These are phyloP conservation scores for Syngnathus floridae DNA, from an alignment of 2,113 vertebrate genomes.

Conservation along the genomic window DNA sequence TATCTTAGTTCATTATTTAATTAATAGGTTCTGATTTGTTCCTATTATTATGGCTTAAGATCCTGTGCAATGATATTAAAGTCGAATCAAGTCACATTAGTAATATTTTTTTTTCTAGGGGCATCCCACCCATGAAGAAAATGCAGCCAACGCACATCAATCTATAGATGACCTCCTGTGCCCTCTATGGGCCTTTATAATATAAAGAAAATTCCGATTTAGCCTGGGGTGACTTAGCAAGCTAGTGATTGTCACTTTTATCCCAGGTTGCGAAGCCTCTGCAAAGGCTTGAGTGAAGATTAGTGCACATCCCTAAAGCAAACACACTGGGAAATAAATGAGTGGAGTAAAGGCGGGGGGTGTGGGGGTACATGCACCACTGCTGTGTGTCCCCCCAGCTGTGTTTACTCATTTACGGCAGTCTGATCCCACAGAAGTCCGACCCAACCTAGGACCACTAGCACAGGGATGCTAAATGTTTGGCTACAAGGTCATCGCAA, in stretches of 20 bases:
- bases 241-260: slow-evolving; percentile 43
- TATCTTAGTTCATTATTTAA: neutral
- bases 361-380: slow-evolving; percentile 7
- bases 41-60: neutral
- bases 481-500: neutral
- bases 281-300: slow-evolving; percentile 55
- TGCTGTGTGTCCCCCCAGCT: slow-evolving; percentile 19
- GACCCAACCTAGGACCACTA: slow-evolving; percentile 9
- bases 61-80: neutral
- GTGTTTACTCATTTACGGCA: slow-evolving; percentile 66
- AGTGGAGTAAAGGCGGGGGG: slow-evolving; percentile 10
- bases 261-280: slow-evolving; percentile 31
- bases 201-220: slow-evolving; percentile 42
- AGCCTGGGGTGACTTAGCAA: slow-evolving; percentile 42
- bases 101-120: neutral
- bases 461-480: slow-evolving; percentile 7
- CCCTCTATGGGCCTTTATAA: slow-evolving; percentile 22
- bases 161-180: slow-evolving; percentile 29
- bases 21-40: neutral
- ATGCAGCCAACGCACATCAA: slow-evolving; percentile 24
- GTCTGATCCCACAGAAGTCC: slow-evolving; percentile 43
- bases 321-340: slow-evolving; percentile 61
- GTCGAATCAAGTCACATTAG: neutral
- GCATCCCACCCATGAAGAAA: slow-evolving; percentile 51
- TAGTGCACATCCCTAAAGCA: slow-evolving; percentile 65